Conservation (phyloP, 2,888 invertebrate genomes). For the Saturnia pavonia region DNA sequence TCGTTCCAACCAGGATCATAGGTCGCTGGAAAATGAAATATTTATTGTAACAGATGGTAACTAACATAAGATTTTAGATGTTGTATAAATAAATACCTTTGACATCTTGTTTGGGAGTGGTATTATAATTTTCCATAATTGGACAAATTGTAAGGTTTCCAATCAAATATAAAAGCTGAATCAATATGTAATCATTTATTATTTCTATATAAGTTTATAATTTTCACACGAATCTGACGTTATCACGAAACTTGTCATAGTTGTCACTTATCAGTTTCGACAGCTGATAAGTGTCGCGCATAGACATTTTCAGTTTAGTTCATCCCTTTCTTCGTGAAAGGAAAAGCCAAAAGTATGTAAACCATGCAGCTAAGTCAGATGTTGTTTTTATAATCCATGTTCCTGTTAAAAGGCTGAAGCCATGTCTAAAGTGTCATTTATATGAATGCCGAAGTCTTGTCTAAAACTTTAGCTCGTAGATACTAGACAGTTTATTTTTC, state of each 20-base stretch:
- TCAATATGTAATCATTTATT: not conserved
- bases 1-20: constrained; percentile 83
- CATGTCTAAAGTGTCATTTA: too few species aligned
- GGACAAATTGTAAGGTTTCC: not conserved
- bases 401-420: too few species aligned
- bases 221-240: not conserved
- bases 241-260: not conserved
- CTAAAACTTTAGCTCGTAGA: too few species aligned
- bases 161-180: not conserved
- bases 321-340: too few species aligned
- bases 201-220: not conserved
- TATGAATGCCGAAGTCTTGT: too few species aligned
- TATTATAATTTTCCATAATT: constrained; percentile 47
- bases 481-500: too few species aligned
- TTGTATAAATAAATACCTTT: constrained; percentile 44
- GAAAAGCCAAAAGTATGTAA: too few species aligned
- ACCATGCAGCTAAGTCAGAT: too few species aligned
- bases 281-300: too few species aligned
- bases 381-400: too few species aligned
- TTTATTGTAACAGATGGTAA: constrained; percentile 6
- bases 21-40: constrained; percentile 49
- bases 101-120: constrained; percentile 41
- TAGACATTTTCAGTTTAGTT: too few species aligned
- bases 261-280: too few species aligned
- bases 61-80: constrained; percentile 7